Evolutionary conservation across 2,888 invertebrate species (phyloP).

Genomic region (Serrognathus titanus): DNA sequence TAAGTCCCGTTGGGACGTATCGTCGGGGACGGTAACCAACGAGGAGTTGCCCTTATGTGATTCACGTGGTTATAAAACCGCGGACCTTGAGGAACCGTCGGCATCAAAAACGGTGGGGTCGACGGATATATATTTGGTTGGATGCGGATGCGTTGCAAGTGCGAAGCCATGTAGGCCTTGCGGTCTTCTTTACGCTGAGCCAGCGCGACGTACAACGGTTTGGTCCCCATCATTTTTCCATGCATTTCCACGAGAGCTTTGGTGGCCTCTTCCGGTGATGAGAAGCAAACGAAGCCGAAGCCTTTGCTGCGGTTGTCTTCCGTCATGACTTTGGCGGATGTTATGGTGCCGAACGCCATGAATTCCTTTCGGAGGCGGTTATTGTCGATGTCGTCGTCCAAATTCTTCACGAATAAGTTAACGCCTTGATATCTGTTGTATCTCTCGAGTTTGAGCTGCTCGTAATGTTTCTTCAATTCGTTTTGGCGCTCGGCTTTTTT

Average conservation of each 20-base stretch:
- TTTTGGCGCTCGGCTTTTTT: constrained; percentile 97
- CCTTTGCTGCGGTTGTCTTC: constrained; percentile 55
- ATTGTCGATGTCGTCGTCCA: constrained; percentile 68
- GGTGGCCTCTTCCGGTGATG: constrained; percentile 66
- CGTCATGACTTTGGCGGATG: constrained; percentile 65
- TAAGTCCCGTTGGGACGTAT: constrained; percentile 66
- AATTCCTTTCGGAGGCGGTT: constrained; percentile 63
- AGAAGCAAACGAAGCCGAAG: constrained; percentile 70
- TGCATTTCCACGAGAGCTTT: constrained; percentile 73
- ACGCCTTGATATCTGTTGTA: constrained; percentile 66
- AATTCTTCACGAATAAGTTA: constrained; percentile 71
- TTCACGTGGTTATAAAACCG: constrained; percentile 87
- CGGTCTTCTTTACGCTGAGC: constrained; percentile 72
- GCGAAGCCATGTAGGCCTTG: constrained; percentile 63
- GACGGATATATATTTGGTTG: constrained; percentile 70
- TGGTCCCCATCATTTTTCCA: constrained; percentile 63
- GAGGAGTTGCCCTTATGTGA: constrained; percentile 83
- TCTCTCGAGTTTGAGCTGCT: constrained; percentile 88
- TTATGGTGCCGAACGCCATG: constrained; percentile 63
- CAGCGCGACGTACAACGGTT: constrained; percentile 69
- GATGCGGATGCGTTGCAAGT: constrained; percentile 77
- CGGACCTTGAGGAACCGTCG: constrained; percentile 85
- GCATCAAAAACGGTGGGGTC: constrained; percentile 73
- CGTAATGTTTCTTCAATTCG: constrained; percentile 93
- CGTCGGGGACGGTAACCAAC: constrained; percentile 77